Evolutionary conservation across 2,113 vertebrate genomes (phyloP), one percentile per base, ranked within the genome.

Genomic region (Cichladusa arquata): DNA sequence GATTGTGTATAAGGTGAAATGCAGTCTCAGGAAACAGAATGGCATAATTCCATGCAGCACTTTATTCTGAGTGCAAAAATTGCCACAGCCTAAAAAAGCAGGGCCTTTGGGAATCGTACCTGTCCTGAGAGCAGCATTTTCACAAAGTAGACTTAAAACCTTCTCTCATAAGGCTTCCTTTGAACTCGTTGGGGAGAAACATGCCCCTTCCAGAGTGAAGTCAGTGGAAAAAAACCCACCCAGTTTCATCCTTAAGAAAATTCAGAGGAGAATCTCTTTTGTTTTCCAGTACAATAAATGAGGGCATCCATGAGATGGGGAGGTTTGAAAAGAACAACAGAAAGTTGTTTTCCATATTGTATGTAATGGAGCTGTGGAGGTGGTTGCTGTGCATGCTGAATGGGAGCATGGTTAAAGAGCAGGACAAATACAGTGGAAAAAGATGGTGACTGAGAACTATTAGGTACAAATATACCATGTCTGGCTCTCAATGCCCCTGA

Each of bases 351-450:
- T 88, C 48, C 36, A 48, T 0, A 0, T 17, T n/a, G 19, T 31
- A 12, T 0, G 0, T 13, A 74, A 74, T 5, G 4, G 62, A 56
- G 44, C 3, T 47, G 33, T 34, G 14, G 19, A 56, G 58, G 28
- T 25, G 44, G 13, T 38, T 24, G 51, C 26, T 54, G 60, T 9
- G 34, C 3, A 12, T 87, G 20, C 31, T 42, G 14, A 66, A 47
- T 56, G 22, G 14, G 19, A 38, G 38, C 23, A 54, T 0, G 4
- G 44, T 56, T 79, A 85, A 85, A 57, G 47, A 42, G 17, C 0
- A 2, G 34, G 66, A 50, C 50, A 82, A 71, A 60, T 34, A 14
- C 57, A 79, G 33, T 19, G 25, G n/a, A 44, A 60, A 44, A 56
- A n/a, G 70, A 62, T 12, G 3, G 13, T 67, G 48, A 71, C 25